Conservation (phyloP, 2,113 vertebrate species). For the Rynchops niger region DNA sequence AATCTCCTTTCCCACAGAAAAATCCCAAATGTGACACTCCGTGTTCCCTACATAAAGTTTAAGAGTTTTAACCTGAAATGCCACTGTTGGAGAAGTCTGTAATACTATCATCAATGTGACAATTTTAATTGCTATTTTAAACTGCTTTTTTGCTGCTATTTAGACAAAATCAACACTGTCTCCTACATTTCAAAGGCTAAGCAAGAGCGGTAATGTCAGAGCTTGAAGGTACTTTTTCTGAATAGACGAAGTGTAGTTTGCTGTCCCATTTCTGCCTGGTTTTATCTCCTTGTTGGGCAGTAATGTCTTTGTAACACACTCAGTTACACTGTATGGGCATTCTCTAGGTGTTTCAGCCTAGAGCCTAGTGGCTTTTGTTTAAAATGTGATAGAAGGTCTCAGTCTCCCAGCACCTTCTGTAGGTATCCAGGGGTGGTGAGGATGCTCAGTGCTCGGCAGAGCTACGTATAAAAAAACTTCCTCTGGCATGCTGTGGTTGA, state of each 20-base stretch:
- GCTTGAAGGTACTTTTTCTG: background rate
- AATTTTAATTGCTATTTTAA: background rate
- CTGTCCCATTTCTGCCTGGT: background rate
- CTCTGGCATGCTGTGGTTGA: background rate
- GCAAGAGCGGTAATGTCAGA: background rate
- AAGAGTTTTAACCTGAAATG: background rate
- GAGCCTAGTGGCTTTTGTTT: background rate
- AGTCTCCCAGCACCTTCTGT: background rate
- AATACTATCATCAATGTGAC: background rate
- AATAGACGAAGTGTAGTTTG: background rate
- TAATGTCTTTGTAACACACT: background rate
- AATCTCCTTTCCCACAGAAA: background rate
- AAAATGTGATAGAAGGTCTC: background rate
- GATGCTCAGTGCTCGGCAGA: background rate
- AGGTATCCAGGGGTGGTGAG: background rate
- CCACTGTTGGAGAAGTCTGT: background rate
- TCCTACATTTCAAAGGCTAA: background rate
- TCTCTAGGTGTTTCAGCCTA: background rate
- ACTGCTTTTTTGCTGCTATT: background rate
- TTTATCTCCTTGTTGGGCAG: background rate
- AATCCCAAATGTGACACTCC: background rate
- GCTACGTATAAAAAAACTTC: background rate
- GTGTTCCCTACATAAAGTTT: background rate
- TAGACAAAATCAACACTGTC: background rate
- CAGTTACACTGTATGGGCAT: background rate